Conservation (phyloP, 2,888 invertebrate genomes). For the Archips xylosteana region DNA sequence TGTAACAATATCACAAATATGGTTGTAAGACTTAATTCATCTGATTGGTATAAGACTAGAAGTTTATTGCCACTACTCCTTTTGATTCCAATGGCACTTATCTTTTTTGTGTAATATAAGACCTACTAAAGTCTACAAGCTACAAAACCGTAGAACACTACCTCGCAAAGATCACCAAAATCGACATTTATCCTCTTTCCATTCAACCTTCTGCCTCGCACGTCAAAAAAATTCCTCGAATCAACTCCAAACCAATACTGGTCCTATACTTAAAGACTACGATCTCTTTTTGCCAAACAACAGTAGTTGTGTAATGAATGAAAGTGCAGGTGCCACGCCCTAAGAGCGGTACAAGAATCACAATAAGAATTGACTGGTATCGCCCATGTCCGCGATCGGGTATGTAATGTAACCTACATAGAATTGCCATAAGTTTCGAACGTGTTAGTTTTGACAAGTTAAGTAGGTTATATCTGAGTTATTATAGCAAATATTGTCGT, state of each 20-base stretch:
- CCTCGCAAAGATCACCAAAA: background rate
- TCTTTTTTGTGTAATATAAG: no score
- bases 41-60: no score
- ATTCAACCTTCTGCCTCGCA: slow-evolving; percentile 1
- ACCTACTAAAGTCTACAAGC: no score
- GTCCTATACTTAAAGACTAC: slow-evolving; percentile 7
- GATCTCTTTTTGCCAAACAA: slow-evolving; percentile 13
- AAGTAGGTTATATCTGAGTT: background rate
- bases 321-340: slow-evolving; percentile 41
- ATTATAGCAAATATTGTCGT: background rate
- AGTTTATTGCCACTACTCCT: no score
- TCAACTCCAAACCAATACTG: background rate
- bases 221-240: background rate
- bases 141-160: no score
- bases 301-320: slow-evolving; percentile 30
- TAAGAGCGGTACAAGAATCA: slow-evolving; percentile 21
- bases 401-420: slow-evolving; percentile 6
- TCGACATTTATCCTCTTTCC: background rate
- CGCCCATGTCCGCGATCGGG: slow-evolving; percentile 15
- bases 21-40: no score
- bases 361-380: slow-evolving; percentile 36
- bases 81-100: no score
- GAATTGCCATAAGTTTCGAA: background rate
- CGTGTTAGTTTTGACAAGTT: background rate
- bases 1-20: no score